A percentile compares a stretch with the other conserved stretches of the same genome.
Conservation (phyloP, 2,113 vertebrate genomes). For the Saccopteryx leptura region DNA sequence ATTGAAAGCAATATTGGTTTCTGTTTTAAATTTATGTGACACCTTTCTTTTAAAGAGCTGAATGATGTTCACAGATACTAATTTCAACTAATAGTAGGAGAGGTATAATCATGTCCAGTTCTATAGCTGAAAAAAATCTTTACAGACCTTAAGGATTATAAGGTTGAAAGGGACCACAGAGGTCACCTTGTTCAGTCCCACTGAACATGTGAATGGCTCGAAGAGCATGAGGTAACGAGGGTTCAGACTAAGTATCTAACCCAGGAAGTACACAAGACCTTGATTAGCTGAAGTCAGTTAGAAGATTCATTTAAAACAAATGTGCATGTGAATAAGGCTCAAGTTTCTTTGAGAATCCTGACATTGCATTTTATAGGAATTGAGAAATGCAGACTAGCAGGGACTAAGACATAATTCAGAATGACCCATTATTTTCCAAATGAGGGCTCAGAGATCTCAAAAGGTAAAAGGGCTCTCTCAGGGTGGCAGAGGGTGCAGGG, state of each 20-base stretch:
- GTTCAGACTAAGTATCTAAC: not conserved
- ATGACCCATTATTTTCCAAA: constrained; percentile 26
- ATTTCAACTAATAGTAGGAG: not conserved
- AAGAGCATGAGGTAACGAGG: not conserved
- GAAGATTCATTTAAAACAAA: constrained; percentile 47
- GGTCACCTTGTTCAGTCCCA: not conserved
- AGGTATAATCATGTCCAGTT: not conserved
- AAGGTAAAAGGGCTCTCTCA: not conserved
- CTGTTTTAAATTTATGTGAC: constrained; percentile 29
- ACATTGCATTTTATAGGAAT: not conserved
- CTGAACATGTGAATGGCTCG: not conserved
- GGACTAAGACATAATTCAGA: not conserved
- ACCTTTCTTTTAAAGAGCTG: constrained; percentile 37
- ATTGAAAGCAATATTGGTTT: not conserved
- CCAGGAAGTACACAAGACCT: not conserved
- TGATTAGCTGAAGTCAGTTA: not conserved
- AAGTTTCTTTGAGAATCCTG: constrained; percentile 2
- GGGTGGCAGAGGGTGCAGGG: not conserved
- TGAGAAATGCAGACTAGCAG: not conserved
- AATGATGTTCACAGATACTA: not conserved
- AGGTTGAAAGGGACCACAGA: not conserved
- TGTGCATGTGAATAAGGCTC: not conserved
- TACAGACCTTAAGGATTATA: not conserved
- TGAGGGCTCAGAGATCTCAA: not conserved
- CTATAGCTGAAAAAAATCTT: not conserved